These are phyloP conservation scores for Paradisaea rubra DNA, from an alignment of 2,113 vertebrate species.

Conservation along the genomic window DNA sequence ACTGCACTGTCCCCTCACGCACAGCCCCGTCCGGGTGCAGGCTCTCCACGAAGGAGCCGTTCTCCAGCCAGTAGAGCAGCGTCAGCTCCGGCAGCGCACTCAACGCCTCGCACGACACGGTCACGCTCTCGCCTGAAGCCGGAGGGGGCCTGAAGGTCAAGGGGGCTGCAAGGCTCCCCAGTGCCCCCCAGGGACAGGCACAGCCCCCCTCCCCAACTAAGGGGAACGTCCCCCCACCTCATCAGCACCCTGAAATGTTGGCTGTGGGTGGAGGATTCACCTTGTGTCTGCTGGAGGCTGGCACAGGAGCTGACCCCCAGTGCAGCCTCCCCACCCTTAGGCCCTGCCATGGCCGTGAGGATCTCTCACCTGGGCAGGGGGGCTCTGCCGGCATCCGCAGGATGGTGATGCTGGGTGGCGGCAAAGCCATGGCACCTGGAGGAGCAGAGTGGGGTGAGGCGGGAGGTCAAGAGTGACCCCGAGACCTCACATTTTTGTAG, in stretches of 20 bases:
- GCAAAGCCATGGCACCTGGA: neutral
- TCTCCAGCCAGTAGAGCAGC: constrained; percentile 20
- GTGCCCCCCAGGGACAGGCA: neutral
- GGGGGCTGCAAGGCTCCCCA: no score
- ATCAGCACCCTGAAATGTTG: neutral
- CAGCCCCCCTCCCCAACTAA: neutral
- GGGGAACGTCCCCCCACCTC: neutral
- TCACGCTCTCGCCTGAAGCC: neutral
- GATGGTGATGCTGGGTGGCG: neutral
- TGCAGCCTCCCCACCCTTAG: neutral
- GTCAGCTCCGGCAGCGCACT: neutral
- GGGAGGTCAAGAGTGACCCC: neutral
- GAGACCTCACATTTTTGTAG: neutral
- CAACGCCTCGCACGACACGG: neutral
- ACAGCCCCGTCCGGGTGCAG: neutral
- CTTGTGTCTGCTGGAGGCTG: neutral
- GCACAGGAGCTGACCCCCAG: neutral
- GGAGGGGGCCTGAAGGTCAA: rapidly evolving
- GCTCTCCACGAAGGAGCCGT: neutral
- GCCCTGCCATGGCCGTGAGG: neutral
- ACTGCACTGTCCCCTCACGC: neutral
- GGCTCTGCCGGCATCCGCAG: neutral
- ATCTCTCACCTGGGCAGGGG: neutral
- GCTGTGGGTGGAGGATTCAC: neutral
- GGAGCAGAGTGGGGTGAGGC: neutral